Evolutionary conservation across 2,797 vertebrate genomes (phyloP).

Genomic region (Rhodeus uyekii): DNA sequence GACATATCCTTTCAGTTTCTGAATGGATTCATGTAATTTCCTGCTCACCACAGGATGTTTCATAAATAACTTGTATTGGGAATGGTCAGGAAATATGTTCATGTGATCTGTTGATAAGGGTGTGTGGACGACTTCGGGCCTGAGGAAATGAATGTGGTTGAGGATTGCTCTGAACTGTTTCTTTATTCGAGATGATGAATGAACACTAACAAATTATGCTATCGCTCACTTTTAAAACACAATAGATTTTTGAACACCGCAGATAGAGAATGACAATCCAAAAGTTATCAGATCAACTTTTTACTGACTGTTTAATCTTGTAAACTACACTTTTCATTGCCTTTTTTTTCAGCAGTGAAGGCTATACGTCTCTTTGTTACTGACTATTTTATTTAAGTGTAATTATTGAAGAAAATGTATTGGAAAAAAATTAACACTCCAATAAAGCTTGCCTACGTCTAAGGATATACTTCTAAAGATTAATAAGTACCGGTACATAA

Average conservation of each 20-base stretch:
- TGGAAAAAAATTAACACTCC: too few species aligned
- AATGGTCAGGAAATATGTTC: not conserved
- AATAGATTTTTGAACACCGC: not conserved
- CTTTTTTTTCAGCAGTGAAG: too few species aligned
- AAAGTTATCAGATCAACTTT: not conserved
- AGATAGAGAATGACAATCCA: not conserved
- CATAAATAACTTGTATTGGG: not conserved
- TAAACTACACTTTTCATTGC: not conserved
- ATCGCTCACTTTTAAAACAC: not conserved
- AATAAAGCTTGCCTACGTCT: too few species aligned
- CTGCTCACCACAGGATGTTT: constrained; percentile 5
- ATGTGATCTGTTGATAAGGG: not conserved
- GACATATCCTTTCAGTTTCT: not conserved
- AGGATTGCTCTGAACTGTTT: not conserved
- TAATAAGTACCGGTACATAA: too few species aligned
- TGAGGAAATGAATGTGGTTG: not conserved
- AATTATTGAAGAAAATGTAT: too few species aligned
- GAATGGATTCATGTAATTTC: constrained; percentile 15
- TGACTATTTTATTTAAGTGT: too few species aligned
- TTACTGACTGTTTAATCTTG: not conserved
- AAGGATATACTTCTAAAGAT: too few species aligned
- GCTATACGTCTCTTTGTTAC: too few species aligned
- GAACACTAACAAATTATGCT: not conserved
- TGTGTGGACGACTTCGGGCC: not conserved
- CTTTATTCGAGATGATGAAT: not conserved